phyloP scores from a whole-genome alignment of 2,888 invertebrate genomes.

The Dorcus parallelipipedus region DNA sequence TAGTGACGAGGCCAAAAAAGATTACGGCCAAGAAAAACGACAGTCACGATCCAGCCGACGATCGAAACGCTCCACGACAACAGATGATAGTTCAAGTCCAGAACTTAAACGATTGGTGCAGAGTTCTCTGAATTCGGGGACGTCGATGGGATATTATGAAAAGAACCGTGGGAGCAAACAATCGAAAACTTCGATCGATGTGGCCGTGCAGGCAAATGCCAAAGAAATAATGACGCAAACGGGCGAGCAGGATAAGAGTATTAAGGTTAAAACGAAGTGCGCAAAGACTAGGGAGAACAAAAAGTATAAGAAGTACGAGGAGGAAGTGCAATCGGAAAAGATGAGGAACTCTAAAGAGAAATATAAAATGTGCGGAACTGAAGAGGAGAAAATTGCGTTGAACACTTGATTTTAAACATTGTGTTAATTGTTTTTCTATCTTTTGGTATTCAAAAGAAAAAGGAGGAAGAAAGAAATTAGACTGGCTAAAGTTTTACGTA shows the following conservation, averaged over 20 bases:
- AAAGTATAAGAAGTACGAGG: constrained; percentile 21
- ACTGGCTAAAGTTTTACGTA: no score
- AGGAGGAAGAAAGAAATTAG: neutral
- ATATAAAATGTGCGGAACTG: constrained; percentile 33
- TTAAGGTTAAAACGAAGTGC: constrained; percentile 32
- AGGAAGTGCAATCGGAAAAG: constrained; percentile 23
- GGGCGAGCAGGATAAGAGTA: constrained; percentile 30
- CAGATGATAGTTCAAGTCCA: constrained; percentile 46
- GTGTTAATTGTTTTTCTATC: no score
- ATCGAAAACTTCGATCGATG: constrained; percentile 56
- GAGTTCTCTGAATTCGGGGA: constrained; percentile 50
- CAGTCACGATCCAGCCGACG: constrained; percentile 32
- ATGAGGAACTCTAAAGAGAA: constrained; percentile 34
- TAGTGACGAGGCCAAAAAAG: constrained; percentile 20
- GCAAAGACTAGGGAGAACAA: constrained; percentile 37
- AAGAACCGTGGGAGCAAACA: constrained; percentile 48
- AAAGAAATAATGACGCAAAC: constrained; percentile 53
- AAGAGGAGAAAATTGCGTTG: constrained; percentile 27
- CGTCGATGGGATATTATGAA: constrained; percentile 43
- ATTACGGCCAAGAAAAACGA: constrained; percentile 32
- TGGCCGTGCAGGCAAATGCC: constrained; percentile 58
- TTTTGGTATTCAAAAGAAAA: neutral
- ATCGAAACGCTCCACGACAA: constrained; percentile 19
- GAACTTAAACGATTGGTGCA: constrained; percentile 50
- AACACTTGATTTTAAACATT: neutral